Evolutionary conservation across 2,888 invertebrate genomes (phyloP).

Genomic region (Apotomis betuletana): DNA sequence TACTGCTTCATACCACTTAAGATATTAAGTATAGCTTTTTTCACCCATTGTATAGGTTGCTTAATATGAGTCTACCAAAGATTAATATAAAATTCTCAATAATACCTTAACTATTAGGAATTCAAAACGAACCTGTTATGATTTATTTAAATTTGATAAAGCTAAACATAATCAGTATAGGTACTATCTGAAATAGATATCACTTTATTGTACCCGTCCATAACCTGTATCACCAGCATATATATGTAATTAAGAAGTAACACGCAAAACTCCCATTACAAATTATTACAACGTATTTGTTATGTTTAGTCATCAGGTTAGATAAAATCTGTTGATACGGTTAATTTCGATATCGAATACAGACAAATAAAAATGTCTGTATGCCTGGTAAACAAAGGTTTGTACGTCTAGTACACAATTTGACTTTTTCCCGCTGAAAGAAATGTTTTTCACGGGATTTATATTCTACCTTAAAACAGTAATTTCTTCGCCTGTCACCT

Average conservation of each 20-base stretch:
- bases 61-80: too few species aligned
- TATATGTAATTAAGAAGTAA: slow-evolving; percentile 12
- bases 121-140: neutral
- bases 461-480: slow-evolving; percentile 33
- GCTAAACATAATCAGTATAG: too few species aligned
- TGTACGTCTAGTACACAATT: slow-evolving; percentile 12
- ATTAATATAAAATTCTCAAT: neutral
- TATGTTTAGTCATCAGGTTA: neutral
- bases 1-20: neutral
- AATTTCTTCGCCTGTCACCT: slow-evolving; percentile 45
- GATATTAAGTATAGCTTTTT: too few species aligned
- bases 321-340: neutral
- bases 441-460: slow-evolving; percentile 23
- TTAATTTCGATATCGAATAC: neutral
- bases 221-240: neutral
- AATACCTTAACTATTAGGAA: neutral
- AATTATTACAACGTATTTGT: slow-evolving; percentile 1
- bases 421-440: slow-evolving; percentile 11
- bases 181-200: neutral
- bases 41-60: too few species aligned
- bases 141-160: neutral
- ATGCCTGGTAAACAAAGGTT: neutral
- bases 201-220: too few species aligned
- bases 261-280: slow-evolving; percentile 11
- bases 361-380: neutral